Percentiles rank a stretch among this genome's conserved stretches.
Evolutionary conservation across 2,113 vertebrate species (phyloP).

Genomic region (Anoplopoma fimbria): DNA sequence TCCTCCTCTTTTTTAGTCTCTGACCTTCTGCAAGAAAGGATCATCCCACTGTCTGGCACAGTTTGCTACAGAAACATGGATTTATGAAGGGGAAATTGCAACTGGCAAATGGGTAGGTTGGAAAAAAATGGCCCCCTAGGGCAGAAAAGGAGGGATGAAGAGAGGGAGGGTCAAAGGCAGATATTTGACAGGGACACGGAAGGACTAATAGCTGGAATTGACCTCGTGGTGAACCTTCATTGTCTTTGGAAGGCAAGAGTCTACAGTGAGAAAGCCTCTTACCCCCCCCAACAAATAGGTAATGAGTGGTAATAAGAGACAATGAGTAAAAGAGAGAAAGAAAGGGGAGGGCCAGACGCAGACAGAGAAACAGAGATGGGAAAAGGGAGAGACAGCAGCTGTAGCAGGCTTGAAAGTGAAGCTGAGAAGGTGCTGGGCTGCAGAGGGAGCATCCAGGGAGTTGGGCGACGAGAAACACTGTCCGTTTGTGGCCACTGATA

Average conservation of each 20-base stretch:
- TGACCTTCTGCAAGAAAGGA: constrained; percentile 71
- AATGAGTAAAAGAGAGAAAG: constrained; percentile 66
- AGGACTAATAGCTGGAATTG: constrained; percentile 60
- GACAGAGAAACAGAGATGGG: constrained; percentile 50
- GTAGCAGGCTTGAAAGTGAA: constrained; percentile 66
- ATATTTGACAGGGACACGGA: constrained; percentile 54
- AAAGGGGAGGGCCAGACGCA: constrained; percentile 70
- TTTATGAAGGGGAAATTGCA: constrained; percentile 82
- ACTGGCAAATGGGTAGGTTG: constrained; percentile 73
- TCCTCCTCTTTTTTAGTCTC: constrained; percentile 60
- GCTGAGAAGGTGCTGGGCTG: constrained; percentile 90
- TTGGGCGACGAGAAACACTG: constrained; percentile 97
- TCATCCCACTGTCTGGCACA: constrained; percentile 75
- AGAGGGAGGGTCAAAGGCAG: constrained; percentile 40
- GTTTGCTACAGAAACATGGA: constrained; percentile 74
- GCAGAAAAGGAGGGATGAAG: constrained; percentile 37
- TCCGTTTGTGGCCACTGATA: constrained; percentile 97
- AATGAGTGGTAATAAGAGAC: constrained; percentile 78
- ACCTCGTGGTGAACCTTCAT: constrained; percentile 68
- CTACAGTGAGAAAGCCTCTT: constrained; percentile 60
- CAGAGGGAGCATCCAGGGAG: constrained; percentile 89
- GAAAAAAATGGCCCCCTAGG: constrained; percentile 40
- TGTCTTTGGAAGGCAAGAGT: constrained; percentile 59
- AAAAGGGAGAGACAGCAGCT: constrained; percentile 66
- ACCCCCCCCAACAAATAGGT: constrained; percentile 69